Conservation (phyloP, 2,113 vertebrate species). For the Aleadryas rufinucha region DNA sequence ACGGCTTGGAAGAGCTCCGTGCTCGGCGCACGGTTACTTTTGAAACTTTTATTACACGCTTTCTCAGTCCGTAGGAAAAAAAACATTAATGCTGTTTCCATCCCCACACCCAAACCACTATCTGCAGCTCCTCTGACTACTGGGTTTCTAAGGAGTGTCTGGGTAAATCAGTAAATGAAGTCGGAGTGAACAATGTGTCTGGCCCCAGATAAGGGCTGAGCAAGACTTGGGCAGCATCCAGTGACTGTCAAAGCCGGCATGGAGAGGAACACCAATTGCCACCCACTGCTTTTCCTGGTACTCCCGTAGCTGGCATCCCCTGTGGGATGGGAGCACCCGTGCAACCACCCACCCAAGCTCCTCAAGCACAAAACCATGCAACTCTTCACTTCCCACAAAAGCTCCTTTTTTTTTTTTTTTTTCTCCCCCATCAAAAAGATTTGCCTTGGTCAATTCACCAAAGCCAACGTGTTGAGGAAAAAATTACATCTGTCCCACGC, state of each 20-base stretch:
- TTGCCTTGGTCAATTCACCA: neutral
- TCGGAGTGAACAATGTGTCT: constrained; percentile 13
- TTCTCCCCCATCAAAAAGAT: fast-evolving
- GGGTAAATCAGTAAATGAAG: constrained; percentile 62
- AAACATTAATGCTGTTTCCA: neutral
- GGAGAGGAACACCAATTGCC: constrained; percentile 49
- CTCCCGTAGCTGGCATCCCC: neutral
- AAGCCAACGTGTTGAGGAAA: neutral
- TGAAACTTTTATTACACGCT: constrained; percentile 3
- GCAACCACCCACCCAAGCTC: neutral
- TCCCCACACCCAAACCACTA: constrained; percentile 65
- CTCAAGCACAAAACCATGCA: neutral
- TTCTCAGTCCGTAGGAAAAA: neutral
- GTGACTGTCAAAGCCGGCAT: neutral
- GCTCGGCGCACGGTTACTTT: neutral
- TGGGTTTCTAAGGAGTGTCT: constrained; percentile 68
- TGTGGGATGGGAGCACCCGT: neutral
- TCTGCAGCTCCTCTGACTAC: constrained; percentile 48
- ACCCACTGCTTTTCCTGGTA: constrained; percentile 39
- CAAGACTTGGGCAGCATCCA: constrained; percentile 69
- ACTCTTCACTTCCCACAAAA: neutral
- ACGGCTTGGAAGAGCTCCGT: neutral
- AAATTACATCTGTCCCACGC: neutral
- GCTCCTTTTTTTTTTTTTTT: fast-evolving
- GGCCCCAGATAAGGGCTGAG: constrained; percentile 67